phyloP scores from a whole-genome alignment of 2,113 vertebrate genomes.

The Microcebus griseorufus region DNA sequence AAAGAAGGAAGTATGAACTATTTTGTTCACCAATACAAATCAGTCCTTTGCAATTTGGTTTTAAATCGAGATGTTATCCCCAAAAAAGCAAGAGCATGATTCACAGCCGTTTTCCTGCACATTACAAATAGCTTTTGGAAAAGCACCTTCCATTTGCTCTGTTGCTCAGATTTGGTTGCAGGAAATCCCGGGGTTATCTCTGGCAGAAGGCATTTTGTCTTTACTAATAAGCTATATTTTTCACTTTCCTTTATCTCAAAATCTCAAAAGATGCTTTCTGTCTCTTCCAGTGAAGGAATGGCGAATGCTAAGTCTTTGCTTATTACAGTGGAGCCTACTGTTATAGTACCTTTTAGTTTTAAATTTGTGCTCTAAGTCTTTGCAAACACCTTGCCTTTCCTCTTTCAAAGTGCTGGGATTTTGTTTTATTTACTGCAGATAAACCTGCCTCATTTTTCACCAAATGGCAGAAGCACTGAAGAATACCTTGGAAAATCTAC shows the following conservation, averaged over 20 bases:
- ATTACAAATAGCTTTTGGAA: slow-evolving; percentile 25
- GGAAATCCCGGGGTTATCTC: slow-evolving; percentile 30
- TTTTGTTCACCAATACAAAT: not conserved
- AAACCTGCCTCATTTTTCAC: slow-evolving; percentile 44
- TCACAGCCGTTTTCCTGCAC: not conserved
- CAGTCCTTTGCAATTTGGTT: slow-evolving; percentile 11
- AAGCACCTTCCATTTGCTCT: not conserved
- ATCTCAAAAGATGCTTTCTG: slow-evolving; percentile 48
- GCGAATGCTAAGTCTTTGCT: not conserved
- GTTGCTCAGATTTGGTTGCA: not conserved
- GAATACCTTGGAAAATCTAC: not conserved
- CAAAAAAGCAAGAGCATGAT: not conserved
- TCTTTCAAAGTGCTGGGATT: slow-evolving; percentile 18
- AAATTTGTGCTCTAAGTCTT: slow-evolving; percentile 35
- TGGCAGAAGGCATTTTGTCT: not conserved
- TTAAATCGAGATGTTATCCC: not conserved
- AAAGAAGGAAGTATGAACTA: not conserved
- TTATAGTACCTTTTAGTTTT: not conserved
- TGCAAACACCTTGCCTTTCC: not conserved
- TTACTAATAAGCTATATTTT: slow-evolving; percentile 26
- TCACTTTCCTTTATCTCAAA: slow-evolving; percentile 26
- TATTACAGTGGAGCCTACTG: not conserved
- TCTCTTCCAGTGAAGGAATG: not conserved
- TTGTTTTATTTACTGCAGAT: not conserved
- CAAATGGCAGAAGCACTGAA: not conserved